These are phyloP conservation scores for Hylaeus anthracinus DNA, from an alignment of 1,140 invertebrate genomes.

Conservation along the genomic window DNA sequence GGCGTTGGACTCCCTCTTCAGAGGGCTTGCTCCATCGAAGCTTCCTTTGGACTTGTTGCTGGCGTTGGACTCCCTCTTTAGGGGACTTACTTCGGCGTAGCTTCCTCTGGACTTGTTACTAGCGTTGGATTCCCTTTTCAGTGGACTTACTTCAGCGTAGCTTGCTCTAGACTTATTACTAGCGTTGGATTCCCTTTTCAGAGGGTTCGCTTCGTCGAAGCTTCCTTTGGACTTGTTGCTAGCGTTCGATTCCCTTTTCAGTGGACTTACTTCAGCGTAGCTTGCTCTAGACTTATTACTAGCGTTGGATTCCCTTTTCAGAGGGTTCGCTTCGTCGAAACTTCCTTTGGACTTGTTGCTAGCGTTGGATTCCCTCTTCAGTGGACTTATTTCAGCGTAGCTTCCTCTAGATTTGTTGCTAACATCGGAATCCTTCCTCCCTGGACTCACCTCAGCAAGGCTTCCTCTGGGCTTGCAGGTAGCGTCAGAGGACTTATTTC, in stretches of 20 bases:
- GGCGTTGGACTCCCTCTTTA: conserved; percentile 47
- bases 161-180: too few species aligned
- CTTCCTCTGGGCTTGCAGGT: background rate
- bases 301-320: background rate
- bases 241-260: background rate
- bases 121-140: conserved; percentile 42
- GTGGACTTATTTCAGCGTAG: background rate
- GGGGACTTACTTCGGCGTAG: conserved; percentile 52
- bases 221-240: too few species aligned
- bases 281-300: too few species aligned
- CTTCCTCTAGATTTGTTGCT: background rate
- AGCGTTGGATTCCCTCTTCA: background rate
- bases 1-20: conserved; percentile 47
- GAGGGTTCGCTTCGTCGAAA: too few species aligned
- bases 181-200: conserved; percentile 42
- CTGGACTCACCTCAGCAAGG: background rate
- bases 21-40: conserved; percentile 49
- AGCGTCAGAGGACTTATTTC: background rate
- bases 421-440: background rate
- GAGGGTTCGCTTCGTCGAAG: too few species aligned
- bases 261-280: too few species aligned
- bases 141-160: too few species aligned
- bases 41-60: conserved; percentile 43
- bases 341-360: too few species aligned
- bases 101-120: conserved; percentile 42